These are phyloP conservation scores for Antheraea yamamai DNA, from an alignment of 2,888 invertebrate species.

Conservation along the genomic window DNA sequence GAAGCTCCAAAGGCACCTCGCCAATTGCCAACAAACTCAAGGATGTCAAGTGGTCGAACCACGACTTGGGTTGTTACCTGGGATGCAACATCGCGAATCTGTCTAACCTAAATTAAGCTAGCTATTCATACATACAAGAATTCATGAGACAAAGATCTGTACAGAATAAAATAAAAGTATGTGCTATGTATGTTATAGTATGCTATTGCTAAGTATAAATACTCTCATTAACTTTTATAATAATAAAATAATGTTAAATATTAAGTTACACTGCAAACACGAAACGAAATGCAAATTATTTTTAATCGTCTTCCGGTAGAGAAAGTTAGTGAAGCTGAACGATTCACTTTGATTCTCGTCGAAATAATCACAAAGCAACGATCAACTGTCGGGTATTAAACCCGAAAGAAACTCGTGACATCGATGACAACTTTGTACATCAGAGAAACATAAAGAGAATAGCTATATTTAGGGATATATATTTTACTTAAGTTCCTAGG, in stretches of 20 bases:
- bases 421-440: constrained; percentile 8
- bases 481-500: not conserved
- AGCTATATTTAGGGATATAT: not conserved
- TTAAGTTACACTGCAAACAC: constrained; percentile 50
- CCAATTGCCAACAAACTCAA: too few species aligned
- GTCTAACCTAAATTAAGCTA: too few species aligned
- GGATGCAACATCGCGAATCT: too few species aligned
- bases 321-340: constrained; percentile 77
- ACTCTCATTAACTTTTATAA: constrained; percentile 40
- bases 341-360: constrained; percentile 63
- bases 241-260: constrained; percentile 52
- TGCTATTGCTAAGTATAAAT: constrained; percentile 12
- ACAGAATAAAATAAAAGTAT: not conserved
- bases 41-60: too few species aligned
- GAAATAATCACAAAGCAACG: constrained; percentile 64
- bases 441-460: not conserved
- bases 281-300: constrained; percentile 78
- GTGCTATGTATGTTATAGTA: not conserved
- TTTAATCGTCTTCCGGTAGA: constrained; percentile 80
- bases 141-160: too few species aligned
- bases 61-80: too few species aligned
- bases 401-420: constrained; percentile 30
- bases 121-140: too few species aligned
- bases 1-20: too few species aligned
- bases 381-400: constrained; percentile 37